A percentile compares a stretch with the other conserved stretches of the same genome.
These are phyloP conservation scores for Rhinolophus ferrumequinum DNA, from an alignment of 2,113 vertebrate genomes.

Conservation along the genomic window DNA sequence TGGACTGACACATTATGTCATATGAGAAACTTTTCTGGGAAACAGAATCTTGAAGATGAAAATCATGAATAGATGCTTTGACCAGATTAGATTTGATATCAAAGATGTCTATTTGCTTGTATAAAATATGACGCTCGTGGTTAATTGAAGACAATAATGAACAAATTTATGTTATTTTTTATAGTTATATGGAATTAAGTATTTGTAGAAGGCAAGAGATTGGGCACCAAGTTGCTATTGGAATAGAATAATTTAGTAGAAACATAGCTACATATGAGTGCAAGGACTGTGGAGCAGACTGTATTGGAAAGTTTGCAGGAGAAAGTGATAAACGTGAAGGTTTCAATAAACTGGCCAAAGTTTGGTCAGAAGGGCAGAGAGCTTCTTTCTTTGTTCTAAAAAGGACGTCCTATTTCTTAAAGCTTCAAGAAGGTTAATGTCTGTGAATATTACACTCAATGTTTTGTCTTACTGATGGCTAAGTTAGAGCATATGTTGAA, in stretches of 20 bases:
- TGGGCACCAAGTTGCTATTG: accelerated
- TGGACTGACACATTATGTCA: neutral
- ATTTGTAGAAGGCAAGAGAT: neutral
- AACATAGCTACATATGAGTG: neutral
- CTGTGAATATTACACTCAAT: neutral
- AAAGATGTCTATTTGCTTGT: neutral
- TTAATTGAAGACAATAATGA: neutral
- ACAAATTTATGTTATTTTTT: neutral
- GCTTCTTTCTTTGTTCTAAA: neutral
- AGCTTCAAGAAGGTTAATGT: neutral
- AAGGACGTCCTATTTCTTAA: neutral
- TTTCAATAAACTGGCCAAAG: neutral
- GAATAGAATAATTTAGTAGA: neutral
- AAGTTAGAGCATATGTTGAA: neutral
- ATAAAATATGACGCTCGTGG: neutral
- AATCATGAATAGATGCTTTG: neutral
- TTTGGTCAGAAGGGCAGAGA: neutral
- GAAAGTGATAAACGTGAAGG: neutral
- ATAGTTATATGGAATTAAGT: neutral
- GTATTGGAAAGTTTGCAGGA: neutral
- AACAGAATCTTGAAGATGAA: neutral
- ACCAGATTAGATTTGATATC: conserved; percentile 32
- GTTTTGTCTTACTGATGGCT: neutral
- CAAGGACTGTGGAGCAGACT: neutral
- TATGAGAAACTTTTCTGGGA: neutral